Conservation (phyloP, 2,797 vertebrate genomes). For the Sparidentex hasta region DNA sequence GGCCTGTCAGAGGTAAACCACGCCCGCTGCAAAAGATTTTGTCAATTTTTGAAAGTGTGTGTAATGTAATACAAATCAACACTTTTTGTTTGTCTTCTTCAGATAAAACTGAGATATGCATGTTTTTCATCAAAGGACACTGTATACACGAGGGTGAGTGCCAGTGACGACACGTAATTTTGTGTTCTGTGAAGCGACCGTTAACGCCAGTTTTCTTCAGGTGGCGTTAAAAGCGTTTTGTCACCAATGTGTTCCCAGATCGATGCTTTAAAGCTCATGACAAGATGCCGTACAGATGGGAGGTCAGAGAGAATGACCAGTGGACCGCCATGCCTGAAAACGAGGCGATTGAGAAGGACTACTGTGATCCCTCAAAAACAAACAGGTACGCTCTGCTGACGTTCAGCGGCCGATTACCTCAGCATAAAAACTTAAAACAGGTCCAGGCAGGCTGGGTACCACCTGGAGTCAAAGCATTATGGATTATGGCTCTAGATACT, state of each 20-base stretch:
- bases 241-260: constrained; percentile 56
- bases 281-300: constrained; percentile 84
- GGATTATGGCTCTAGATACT: too few relatives aligned
- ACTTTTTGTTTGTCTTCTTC: constrained; percentile 16
- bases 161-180: not conserved
- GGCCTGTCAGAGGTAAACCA: constrained; percentile 46
- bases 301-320: constrained; percentile 55
- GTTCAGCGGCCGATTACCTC: too few relatives aligned
- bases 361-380: constrained; percentile 77
- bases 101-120: constrained; percentile 86
- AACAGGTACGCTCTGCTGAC: constrained; percentile 73
- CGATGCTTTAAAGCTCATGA: constrained; percentile 77
- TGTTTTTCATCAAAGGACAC: constrained; percentile 82
- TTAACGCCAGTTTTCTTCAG: not conserved
- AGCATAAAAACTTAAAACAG: too few relatives aligned
- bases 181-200: rapidly evolving
- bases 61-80: not conserved
- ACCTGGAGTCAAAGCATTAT: not conserved
- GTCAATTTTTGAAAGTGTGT: rapidly evolving
- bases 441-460: too few relatives aligned
- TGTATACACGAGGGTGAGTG: constrained; percentile 81
- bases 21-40: not conserved
- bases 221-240: not conserved
- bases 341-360: constrained; percentile 81
- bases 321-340: constrained; percentile 77